Base-by-base conservation (phyloP, 2,888 invertebrate species). In the Erebia palarica region DNA sequence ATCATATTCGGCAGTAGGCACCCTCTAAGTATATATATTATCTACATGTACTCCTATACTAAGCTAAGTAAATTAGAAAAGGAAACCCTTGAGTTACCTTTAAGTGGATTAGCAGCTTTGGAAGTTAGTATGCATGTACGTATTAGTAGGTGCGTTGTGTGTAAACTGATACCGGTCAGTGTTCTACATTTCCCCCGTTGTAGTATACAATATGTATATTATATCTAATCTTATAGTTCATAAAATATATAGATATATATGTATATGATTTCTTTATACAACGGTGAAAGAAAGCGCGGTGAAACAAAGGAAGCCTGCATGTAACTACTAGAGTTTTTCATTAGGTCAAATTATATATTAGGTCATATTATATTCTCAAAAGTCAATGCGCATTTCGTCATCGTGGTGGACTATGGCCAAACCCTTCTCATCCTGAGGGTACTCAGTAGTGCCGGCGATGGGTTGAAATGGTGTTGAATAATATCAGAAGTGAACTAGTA, bases 31-130 rank as follows among this genome's bases (percentile, higher is more conserved):
- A 53, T 1, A 3, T 8, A 58, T 53, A 53, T 8, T 51, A 13
- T 1, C 16, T 53, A 53, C 10, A 13, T 11, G 14, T 27, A 55
- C 36, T 36, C 14, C 59, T 60, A 47, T 68, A n/a, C n/a, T n/a
- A 67, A 59, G 10, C 47, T 75, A 75, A 72, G 67, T 72, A 67
- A 72, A 74, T 75, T 75, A 75, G 74, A 70, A 70, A 70, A 70
- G 47, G 75, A 75, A 75, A 72, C 74, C 75, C 72, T 75, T 69
- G 60, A 58, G 71, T 68, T 64, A 51, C 61, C 67, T 70, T 71
- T 75, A 75, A 75, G 69, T 70, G 74, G 74, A 75, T 75, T 74
- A 74, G 51, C 66, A 63, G 63, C 65, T 69, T 14, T 66, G 61
- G 59, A 47, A 21, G 57, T 27, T 16, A 21, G 57, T 69, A 60